Evolutionary conservation across 2,888 invertebrate species (phyloP).

Genomic region (Nemoura dubitans): DNA sequence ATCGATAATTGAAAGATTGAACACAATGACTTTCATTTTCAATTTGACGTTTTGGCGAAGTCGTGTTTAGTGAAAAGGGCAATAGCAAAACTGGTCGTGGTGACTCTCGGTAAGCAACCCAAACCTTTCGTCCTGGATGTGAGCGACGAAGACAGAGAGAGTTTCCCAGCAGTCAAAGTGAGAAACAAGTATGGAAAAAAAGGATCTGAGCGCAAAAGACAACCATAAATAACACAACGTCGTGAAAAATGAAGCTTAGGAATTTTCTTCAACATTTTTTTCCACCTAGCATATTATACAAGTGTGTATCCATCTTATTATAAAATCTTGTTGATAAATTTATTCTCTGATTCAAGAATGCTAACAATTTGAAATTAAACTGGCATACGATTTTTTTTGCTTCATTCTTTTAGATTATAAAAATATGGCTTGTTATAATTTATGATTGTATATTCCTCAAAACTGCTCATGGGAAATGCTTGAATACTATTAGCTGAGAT

Average conservation of each 20-base stretch:
- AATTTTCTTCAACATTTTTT: constrained; percentile 34
- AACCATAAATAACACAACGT: constrained; percentile 48
- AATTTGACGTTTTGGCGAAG: background rate
- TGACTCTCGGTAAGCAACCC: background rate
- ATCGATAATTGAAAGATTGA: too few species aligned
- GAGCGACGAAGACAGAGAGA: background rate
- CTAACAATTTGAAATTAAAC: background rate
- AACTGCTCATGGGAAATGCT: background rate
- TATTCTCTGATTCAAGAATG: background rate
- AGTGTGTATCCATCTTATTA: background rate
- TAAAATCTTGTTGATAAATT: constrained; percentile 7
- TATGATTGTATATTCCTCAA: background rate
- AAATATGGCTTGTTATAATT: background rate
- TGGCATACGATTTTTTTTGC: background rate
- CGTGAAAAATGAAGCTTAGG: constrained; percentile 47
- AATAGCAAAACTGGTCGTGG: background rate
- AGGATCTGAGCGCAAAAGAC: constrained; percentile 43
- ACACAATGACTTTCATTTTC: background rate
- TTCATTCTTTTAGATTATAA: background rate
- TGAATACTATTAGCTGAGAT: background rate
- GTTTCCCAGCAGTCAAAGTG: constrained; percentile 1
- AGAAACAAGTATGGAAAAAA: constrained; percentile 44
- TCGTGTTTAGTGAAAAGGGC: background rate
- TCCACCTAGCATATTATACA: background rate
- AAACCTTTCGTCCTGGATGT: background rate